Conservation (phyloP, 2,888 invertebrate species). For the Stramonita haemastoma region DNA sequence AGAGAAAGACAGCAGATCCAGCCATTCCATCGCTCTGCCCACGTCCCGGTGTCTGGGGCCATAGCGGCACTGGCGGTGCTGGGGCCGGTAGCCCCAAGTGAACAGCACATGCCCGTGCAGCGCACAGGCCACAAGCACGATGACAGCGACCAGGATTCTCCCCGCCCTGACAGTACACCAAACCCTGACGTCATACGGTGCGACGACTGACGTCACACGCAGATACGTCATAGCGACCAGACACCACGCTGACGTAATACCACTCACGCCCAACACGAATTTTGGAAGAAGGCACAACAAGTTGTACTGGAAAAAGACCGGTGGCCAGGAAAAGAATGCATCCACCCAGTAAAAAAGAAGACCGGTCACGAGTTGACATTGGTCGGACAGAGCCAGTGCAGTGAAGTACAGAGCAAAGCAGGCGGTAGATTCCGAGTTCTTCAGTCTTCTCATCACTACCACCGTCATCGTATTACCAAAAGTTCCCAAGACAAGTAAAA, state of each 20-base stretch:
- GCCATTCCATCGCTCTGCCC: not conserved
- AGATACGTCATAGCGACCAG: not conserved
- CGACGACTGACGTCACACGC: not conserved
- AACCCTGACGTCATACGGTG: not conserved
- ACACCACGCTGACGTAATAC: not conserved
- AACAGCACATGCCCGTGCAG: not conserved
- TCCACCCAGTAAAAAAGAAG: not conserved
- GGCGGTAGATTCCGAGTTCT: not conserved
- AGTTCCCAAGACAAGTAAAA: not conserved
- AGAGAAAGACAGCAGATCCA: not conserved
- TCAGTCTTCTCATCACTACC: not conserved
- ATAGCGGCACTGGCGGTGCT: not conserved
- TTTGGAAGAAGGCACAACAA: not conserved
- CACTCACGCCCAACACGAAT: not conserved
- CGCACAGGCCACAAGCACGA: not conserved
- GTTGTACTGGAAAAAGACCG: not conserved
- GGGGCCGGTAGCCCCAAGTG: not conserved
- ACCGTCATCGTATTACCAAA: not conserved
- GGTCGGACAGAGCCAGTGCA: conserved; percentile 4
- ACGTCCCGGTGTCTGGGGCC: not conserved
- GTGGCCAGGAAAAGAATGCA: not conserved
- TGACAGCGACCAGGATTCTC: not conserved
- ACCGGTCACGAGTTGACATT: not conserved
- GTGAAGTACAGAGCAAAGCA: not conserved
- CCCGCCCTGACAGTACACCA: not conserved